Conservation (phyloP, 92 coral and sea anemone species). For the Porites evermanni region DNA sequence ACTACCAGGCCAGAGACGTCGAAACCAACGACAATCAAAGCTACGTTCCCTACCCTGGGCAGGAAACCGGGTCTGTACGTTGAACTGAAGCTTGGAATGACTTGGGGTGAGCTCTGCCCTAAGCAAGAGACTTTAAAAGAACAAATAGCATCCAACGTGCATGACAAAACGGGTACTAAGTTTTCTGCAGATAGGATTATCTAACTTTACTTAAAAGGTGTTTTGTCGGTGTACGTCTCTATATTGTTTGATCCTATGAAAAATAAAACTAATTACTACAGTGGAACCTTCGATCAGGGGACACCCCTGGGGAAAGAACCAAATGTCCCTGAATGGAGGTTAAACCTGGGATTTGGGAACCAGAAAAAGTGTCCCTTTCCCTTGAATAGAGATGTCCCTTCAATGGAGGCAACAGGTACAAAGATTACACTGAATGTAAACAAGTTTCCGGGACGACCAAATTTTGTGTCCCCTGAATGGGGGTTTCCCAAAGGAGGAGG, state of each 20-base stretch:
- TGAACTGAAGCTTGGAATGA: constrained; percentile 75
- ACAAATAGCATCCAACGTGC: constrained; percentile 74
- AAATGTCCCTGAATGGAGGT: no score
- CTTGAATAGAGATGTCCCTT: no score
- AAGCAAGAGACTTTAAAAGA: constrained; percentile 74
- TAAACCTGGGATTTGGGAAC: no score
- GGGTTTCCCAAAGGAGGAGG: no score
- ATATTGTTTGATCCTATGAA: background rate
- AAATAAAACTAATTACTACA: no score
- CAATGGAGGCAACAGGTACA: no score
- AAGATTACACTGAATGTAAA: no score
- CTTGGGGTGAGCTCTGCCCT: constrained; percentile 91
- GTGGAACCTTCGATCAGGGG: no score
- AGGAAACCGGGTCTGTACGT: constrained; percentile 64
- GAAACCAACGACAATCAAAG: background rate
- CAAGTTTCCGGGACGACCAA: no score
- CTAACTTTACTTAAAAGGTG: constrained; percentile 22
- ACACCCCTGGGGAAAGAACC: no score
- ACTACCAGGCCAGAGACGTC: constrained; percentile 10
- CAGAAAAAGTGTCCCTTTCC: no score
- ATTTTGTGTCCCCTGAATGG: no score
- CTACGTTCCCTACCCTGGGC: constrained; percentile 34
- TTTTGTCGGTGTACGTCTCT: background rate
- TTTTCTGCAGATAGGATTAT: constrained; percentile 71
- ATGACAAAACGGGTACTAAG: constrained; percentile 65